phyloP scores from a whole-genome alignment of 2,797 vertebrate genomes.

The Mormyrops attenuatus region DNA sequence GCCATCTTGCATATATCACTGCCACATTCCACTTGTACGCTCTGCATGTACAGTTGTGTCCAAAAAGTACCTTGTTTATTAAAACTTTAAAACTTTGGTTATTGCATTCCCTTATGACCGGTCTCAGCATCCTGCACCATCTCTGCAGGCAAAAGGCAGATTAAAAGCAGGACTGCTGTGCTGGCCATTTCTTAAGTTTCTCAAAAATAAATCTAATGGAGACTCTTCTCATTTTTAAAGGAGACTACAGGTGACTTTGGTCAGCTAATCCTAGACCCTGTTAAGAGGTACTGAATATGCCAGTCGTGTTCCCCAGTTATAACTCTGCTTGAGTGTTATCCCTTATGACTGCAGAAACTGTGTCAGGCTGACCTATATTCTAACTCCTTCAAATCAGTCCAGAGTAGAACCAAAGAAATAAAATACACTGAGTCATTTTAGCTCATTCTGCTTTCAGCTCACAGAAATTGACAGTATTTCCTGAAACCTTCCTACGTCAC shows the following conservation, averaged over 20 bases:
- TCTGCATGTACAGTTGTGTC: neutral
- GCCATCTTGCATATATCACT: neutral
- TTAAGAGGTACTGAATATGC: neutral
- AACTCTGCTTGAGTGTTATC: neutral
- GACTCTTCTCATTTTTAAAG: neutral
- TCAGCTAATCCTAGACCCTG: neutral
- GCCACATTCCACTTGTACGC: neutral
- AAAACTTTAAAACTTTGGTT: neutral
- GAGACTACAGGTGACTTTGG: neutral
- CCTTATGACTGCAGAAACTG: slow-evolving; percentile 9
- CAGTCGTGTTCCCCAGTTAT: neutral
- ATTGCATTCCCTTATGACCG: neutral
- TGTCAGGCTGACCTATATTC: slow-evolving; percentile 14
- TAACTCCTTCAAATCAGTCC: neutral
- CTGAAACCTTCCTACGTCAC: neutral
- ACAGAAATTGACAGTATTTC: neutral
- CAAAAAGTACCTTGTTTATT: neutral
- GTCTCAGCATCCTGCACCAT: neutral
- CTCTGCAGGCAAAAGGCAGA: neutral
- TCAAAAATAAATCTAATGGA: neutral
- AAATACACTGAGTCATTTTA: neutral
- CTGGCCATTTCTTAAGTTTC: too few relatives aligned
- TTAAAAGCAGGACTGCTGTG: neutral
- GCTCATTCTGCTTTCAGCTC: neutral
- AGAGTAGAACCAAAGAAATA: neutral